phyloP scores from a whole-genome alignment of 2,888 invertebrate genomes.

The Drosophila tripunctata region DNA sequence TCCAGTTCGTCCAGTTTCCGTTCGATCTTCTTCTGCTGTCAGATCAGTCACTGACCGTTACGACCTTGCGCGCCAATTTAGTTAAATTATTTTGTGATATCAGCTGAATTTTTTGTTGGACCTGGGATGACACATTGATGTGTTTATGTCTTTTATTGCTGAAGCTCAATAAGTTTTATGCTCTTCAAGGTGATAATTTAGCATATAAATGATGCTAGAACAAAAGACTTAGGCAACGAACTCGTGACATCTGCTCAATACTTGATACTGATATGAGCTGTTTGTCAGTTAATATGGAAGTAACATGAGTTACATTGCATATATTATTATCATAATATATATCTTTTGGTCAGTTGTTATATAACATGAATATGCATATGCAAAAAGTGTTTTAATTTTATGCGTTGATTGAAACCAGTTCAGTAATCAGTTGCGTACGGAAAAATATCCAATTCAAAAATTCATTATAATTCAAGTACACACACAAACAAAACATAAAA shows the following conservation, averaged over 20 bases:
- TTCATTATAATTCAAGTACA: conserved; percentile 9
- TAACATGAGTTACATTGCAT: too few relatives aligned
- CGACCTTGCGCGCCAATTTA: conserved; percentile 66
- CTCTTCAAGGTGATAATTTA: conserved; percentile 54
- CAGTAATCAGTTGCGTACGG: background rate
- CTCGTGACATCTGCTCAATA: conserved; percentile 30
- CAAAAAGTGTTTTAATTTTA: background rate
- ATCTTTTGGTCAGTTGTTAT: background rate
- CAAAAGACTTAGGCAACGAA: conserved; percentile 76
- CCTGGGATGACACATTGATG: conserved; percentile 4
- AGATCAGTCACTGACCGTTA: conserved; percentile 65
- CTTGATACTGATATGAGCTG: too few relatives aligned
- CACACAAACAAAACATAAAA: background rate
- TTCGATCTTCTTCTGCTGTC: conserved; percentile 1
- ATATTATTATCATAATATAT: too few relatives aligned
- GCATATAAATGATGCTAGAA: conserved; percentile 60
- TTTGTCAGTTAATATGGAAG: too few relatives aligned
- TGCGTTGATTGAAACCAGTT: conserved; percentile 3
- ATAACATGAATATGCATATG: conserved; percentile 9
- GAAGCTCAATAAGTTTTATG: conserved; percentile 54
- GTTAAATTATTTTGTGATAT: conserved; percentile 57
- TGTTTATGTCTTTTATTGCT: conserved; percentile 25
- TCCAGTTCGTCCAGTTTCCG: conserved; percentile 44
- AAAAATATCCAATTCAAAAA: background rate
- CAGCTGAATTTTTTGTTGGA: conserved; percentile 23